Base-by-base conservation (phyloP, 2,113 vertebrate genomes). In the Laticauda laticaudata region DNA sequence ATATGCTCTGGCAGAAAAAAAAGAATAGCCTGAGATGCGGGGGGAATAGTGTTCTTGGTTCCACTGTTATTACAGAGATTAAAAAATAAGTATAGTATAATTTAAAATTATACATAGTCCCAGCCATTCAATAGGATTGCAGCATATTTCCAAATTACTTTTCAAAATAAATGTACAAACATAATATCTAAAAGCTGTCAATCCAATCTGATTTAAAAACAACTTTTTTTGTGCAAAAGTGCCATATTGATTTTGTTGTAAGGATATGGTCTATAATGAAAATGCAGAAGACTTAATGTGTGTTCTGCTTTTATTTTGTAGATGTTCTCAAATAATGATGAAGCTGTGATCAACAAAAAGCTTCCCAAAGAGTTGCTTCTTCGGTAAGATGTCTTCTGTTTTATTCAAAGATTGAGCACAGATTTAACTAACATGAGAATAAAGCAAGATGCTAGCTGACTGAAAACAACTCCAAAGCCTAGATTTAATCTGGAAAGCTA, bases 301-400 rank as follows among this genome's bases (percentile, higher is more conserved):
- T 95, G 15, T 87, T 55, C 81, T 92, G 24, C 86, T 90, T 56
- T 69, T 94, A 95, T 94, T 96, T 97, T 97, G 64, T 98, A 99
- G 99, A 99, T 99, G 99, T 99, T 99, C 98, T 99, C 99, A 96
- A 99, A 99, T 98, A 99, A 98, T 0, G 99, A 99, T 29, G 99
- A 99, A 97, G 99, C 99, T 69, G 98, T 98, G 89, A 99, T 99
- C 97, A 99, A 99, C 97, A 99, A 99, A 96, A 99, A 99, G 96
- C 98, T 99, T 95, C 99, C 99, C 3, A 99, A 99, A 97, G 99
- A 99, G 96, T 98, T 99, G 95, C 97, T 99, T 91, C 97, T 99
- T 94, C 97, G 99, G 99, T 99, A 95, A 98, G 98, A 93, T 45
- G 2, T 0, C 26, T 29, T 69, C 0, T 20, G 0, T 3, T 51